These are phyloP conservation scores for Myotis planiceps DNA, from an alignment of 2,797 vertebrate genomes.

Conservation along the genomic window DNA sequence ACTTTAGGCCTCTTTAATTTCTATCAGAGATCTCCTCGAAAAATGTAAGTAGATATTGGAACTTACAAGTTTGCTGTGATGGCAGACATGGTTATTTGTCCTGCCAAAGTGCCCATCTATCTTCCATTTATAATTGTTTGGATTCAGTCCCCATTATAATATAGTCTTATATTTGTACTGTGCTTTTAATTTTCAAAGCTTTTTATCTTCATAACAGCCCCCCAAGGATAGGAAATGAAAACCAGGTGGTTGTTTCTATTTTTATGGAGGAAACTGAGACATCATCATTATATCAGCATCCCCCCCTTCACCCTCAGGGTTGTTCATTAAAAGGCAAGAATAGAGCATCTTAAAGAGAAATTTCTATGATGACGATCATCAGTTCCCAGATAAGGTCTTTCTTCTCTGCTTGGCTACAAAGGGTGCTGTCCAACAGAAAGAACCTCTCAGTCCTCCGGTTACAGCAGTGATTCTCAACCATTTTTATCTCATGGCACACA, in stretches of 20 bases:
- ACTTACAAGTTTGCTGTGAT: conserved; percentile 46
- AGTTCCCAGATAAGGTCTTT: conserved; percentile 28
- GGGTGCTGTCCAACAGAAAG: neutral
- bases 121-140: conserved; percentile 67
- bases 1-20: conserved; percentile 12
- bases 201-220: conserved; percentile 37
- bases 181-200: conserved; percentile 71
- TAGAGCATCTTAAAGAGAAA: conserved; percentile 20
- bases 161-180: conserved; percentile 47
- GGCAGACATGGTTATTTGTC: conserved; percentile 17
- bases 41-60: neutral
- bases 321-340: conserved; percentile 5
- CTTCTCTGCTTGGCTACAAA: neutral
- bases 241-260: conserved; percentile 51
- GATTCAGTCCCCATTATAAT: conserved; percentile 47
- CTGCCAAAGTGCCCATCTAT: conserved; percentile 51
- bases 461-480: neutral
- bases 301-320: neutral
- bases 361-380: neutral
- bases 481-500: neutral
- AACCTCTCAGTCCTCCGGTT: neutral
- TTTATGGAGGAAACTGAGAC: conserved; percentile 18
- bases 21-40: neutral
- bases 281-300: neutral
- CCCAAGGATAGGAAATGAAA: conserved; percentile 51